Evolutionary conservation across 2,113 vertebrate species (phyloP), one percentile per base, ranked within the genome.

Genomic region (Petrocephalus zakoni): DNA sequence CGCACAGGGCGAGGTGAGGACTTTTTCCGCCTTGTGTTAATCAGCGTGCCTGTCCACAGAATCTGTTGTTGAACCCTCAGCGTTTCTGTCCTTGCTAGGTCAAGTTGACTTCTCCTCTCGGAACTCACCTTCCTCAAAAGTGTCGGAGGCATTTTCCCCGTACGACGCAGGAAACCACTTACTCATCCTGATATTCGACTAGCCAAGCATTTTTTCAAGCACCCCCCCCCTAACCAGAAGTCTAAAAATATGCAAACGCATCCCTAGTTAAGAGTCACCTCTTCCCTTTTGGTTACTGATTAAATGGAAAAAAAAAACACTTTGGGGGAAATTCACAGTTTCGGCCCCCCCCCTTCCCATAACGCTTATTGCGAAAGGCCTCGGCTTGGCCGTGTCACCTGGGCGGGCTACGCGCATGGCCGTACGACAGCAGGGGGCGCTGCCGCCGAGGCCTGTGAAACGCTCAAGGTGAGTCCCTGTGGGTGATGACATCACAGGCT

Each of bases 221-320:
- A 78, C 86, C 90, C 93, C 88, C 89, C 86, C 90, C 93, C 88
- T 90, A 92, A 91, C 92, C 25, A 89, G 88, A 82, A 91, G 86
- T 91, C 92, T 94, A 94, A 94, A 94, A 93, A 91, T 89, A 83
- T 88, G 21, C 25, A 42, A 11, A 56, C 51, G n/a, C 72, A 58
- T 78, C 51, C 17, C 2, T 90, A 89, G 94, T 95, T 94, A 89
- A 92, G 34, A 93, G 94, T 95, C 92, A 95, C 93, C 90, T 95
- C 93, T 96, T 96, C 94, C 93, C 89, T 90, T 96, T 96, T 95
- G 94, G 94, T 88, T 94, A 94, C 93, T 93, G 94, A 94, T 94
- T 25, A 49, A 25, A 85, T 42, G 42, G 42, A 42, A 13, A 68
- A 29, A 49, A 93, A 92, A 90, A 94, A 90, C 91, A 84, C 83